Evolutionary conservation across 1,140 invertebrate species (phyloP), one percentile per base, ranked within the genome.

Genomic region (Pseudomyrmex flavicornis): DNA sequence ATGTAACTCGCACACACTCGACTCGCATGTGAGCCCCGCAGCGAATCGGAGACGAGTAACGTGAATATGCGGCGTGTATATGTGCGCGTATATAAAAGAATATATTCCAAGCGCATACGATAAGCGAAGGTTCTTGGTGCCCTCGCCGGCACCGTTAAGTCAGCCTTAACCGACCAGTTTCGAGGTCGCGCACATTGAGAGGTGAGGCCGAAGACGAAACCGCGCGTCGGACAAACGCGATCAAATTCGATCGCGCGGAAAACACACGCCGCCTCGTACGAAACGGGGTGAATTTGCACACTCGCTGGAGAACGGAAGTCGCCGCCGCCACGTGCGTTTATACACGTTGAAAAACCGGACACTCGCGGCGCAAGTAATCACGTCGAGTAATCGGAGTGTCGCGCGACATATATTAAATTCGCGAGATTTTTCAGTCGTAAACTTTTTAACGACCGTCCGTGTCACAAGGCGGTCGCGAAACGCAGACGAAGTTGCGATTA

Each of bases 131-230:
- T 82, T 85, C 85, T 82, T 82, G 63, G 85, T n/a, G n/a, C 75
- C 63, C 74, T 84, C 62, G 72, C 65, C 17, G 50, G 69, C 75
- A 87, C 54, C 83, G 83, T 88, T 86, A 87, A 86, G 70, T 83
- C 73, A 20, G 48, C n/a, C 68, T 59, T 63, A 63, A 75, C 35
- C 73, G 56, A 84, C 73, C 85, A 84, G 66, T 77, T 79, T 84
- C 82, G 85, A 88, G 63, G 58, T 52, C 46, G 52, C 44, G 52
- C 58, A 13, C 74, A 65, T 54, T 62, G 52, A 83, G 52, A 83
- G 59, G 54, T 48, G 50, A 12, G 50, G 15, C 35, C 35, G 9
- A 46, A 20, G 20, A 69, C 20, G 5, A 35, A 0, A 35, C 35
- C 35, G 35, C 35, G 4, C 12, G 54, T 48, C 46, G 58, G 50